These are phyloP conservation scores for Chaetura pelagica DNA, from an alignment of 2,113 vertebrate genomes.

Conservation along the genomic window DNA sequence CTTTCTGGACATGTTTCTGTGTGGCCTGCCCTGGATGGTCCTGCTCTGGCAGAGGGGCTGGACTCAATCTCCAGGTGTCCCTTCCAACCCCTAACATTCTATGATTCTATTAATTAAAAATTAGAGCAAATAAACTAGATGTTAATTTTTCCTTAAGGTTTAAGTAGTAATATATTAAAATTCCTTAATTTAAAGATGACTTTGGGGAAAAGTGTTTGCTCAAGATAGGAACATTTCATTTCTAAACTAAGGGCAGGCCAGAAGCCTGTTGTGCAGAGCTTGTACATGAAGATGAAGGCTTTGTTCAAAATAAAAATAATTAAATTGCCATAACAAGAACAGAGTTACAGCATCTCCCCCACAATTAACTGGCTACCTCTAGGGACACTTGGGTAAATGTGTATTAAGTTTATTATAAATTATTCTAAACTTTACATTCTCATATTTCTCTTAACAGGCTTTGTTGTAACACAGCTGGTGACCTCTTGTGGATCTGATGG, in stretches of 20 bases:
- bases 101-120: neutral
- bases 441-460: conserved; percentile 65
- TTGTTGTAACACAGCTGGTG: conserved; percentile 86
- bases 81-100: too few species aligned
- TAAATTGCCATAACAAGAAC: neutral
- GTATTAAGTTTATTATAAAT: neutral
- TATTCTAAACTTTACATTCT: neutral
- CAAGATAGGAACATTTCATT: neutral
- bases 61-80: too few species aligned
- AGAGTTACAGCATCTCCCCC: neutral
- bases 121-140: neutral
- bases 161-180: conserved; percentile 5
- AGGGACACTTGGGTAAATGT: neutral
- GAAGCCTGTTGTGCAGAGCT: neutral
- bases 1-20: too few species aligned
- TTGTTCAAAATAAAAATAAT: neutral
- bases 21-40: too few species aligned
- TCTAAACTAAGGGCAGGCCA: neutral
- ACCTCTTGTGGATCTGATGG: conserved; percentile 87
- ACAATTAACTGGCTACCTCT: neutral
- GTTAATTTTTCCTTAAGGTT: neutral
- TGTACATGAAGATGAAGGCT: neutral
- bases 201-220: neutral
- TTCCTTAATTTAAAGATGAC: neutral
- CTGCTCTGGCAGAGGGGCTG: too few species aligned